These are phyloP conservation scores for Astropecten irregularis DNA, from an alignment of 53 echinoderm and acorn worm species.

Conservation along the genomic window DNA sequence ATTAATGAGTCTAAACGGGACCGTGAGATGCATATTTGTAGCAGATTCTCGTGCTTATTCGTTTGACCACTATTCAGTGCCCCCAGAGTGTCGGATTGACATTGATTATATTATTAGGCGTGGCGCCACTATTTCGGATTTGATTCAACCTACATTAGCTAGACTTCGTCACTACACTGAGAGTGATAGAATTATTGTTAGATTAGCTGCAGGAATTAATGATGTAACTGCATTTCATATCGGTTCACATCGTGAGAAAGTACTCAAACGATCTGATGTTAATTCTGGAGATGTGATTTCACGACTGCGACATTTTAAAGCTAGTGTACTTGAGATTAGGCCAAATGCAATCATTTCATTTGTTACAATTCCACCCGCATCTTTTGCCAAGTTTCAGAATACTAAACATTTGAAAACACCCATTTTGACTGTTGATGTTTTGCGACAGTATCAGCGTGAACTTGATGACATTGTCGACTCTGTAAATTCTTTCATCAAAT, in stretches of 20 bases:
- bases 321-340: background rate
- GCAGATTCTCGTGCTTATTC: too few species aligned
- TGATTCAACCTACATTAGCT: background rate
- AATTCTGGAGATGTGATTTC: background rate
- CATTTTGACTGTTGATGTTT: background rate
- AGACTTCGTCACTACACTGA: background rate
- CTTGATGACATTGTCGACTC: background rate
- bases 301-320: constrained; percentile 3
- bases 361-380: background rate
- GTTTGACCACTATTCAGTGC: too few species aligned
- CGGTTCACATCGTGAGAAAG: background rate
- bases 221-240: background rate
- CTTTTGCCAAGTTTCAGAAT: background rate
- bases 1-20: too few species aligned
- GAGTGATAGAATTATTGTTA: background rate
- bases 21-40: too few species aligned
- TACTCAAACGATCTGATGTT: background rate
- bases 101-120: too few species aligned
- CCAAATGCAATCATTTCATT: background rate
- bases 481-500: background rate
- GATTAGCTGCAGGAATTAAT: constrained; percentile 7
- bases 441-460: constrained; percentile 4
- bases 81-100: too few species aligned
- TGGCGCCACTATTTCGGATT: background rate
- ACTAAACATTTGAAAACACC: background rate